Percentiles rank a stretch among this genome's conserved stretches.
Conservation (phyloP, 2,888 invertebrate genomes). For the Drosophila robusta region DNA sequence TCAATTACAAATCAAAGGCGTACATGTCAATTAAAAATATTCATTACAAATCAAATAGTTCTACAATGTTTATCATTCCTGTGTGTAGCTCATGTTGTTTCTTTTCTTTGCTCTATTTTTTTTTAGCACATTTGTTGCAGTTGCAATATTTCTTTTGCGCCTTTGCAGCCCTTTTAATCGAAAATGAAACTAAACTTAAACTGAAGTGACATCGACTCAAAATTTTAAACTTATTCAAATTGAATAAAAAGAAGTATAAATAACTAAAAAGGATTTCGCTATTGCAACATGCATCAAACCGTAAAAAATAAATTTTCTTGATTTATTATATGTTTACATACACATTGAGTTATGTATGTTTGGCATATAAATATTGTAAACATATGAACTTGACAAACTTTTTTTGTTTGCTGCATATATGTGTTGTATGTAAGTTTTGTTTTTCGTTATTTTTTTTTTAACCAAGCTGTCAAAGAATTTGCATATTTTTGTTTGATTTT, state of each 20-base stretch:
- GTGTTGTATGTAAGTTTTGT: constrained; percentile 30
- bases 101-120: constrained; percentile 12
- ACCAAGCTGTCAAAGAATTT: constrained; percentile 54
- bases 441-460: constrained; percentile 37
- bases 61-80: constrained; percentile 64
- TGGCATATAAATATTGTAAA: constrained; percentile 48
- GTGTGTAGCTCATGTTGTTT: constrained; percentile 22
- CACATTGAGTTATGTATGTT: constrained; percentile 26
- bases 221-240: constrained; percentile 15
- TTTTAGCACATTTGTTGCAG: constrained; percentile 51
- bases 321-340: constrained; percentile 17
- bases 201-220: constrained; percentile 23
- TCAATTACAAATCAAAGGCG: constrained; percentile 77
- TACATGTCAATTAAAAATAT: constrained; percentile 73
- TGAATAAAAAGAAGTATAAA: constrained; percentile 40
- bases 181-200: constrained; percentile 7
- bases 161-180: constrained; percentile 41
- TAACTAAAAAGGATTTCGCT: constrained; percentile 22
- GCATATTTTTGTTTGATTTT: constrained; percentile 38
- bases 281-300: constrained; percentile 38
- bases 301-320: constrained; percentile 16
- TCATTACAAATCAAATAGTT: constrained; percentile 81
- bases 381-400: constrained; percentile 36
- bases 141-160: constrained; percentile 41
- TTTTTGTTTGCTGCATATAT: constrained; percentile 39